Conservation (phyloP, 2,113 vertebrate species). For the Rhegmatorhina hoffmannsi region DNA sequence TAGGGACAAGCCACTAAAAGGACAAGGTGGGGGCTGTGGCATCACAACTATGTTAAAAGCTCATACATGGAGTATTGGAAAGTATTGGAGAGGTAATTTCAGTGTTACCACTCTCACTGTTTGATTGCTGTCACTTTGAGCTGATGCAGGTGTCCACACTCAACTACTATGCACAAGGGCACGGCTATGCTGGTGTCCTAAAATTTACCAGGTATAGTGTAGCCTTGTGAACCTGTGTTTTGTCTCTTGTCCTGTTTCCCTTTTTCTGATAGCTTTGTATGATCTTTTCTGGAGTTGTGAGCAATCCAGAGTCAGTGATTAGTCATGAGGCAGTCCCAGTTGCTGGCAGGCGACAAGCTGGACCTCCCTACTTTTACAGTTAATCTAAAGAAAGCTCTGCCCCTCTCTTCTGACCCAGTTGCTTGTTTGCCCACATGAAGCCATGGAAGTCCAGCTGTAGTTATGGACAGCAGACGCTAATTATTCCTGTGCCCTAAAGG, state of each 20-base stretch:
- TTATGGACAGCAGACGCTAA: neutral
- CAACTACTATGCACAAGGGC: neutral
- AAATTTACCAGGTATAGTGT: neutral
- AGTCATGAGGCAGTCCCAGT: neutral
- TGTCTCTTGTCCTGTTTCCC: neutral
- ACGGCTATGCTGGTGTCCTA: neutral
- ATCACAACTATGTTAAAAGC: constrained; percentile 33
- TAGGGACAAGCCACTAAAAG: neutral
- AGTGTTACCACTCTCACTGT: neutral
- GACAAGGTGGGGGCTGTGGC: neutral
- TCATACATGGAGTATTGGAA: neutral
- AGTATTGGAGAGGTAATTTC: constrained; percentile 9
- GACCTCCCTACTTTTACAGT: neutral
- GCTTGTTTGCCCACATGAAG: neutral
- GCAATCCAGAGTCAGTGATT: neutral
- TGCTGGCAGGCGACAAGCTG: neutral
- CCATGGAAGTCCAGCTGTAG: neutral
- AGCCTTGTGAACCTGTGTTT: neutral
- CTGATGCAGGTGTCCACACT: neutral
- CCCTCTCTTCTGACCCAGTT: neutral
- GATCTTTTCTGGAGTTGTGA: neutral
- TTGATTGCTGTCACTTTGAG: neutral
- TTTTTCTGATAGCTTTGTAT: constrained; percentile 8
- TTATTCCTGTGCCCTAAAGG: neutral
- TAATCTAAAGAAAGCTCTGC: neutral